Percentiles rank a stretch among this genome's conserved stretches.
Evolutionary conservation across 2,113 vertebrate genomes (phyloP).

Genomic region (Charina bottae): DNA sequence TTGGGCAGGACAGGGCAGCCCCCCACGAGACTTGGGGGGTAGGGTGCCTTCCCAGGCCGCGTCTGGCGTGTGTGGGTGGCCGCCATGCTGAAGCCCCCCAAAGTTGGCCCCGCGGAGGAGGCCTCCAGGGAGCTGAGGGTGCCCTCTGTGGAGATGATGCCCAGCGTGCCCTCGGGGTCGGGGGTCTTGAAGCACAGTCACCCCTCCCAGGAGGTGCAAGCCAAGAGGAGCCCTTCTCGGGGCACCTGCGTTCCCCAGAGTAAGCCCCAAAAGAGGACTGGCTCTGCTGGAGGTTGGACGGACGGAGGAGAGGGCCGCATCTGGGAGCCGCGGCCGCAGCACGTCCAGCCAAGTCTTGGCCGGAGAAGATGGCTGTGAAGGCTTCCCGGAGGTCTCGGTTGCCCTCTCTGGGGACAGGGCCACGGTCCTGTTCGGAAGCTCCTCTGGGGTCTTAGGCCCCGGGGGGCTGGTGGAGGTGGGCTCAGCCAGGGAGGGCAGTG

Average conservation of each 20-base stretch:
- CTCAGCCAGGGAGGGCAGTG: neutral
- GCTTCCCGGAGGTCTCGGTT: neutral
- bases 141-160: too few relatives aligned
- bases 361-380: neutral
- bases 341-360: neutral
- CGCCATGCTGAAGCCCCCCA: neutral
- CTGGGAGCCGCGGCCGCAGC: neutral
- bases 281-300: neutral
- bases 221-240: neutral
- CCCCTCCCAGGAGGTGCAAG: neutral
- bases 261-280: neutral
- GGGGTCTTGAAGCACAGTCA: neutral
- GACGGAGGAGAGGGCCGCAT: neutral
- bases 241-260: neutral
- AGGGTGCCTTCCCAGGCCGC: neutral
- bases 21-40: neutral
- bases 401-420: neutral
- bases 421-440: neutral
- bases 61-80: neutral
- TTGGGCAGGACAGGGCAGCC: neutral
- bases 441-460: neutral
- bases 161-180: neutral
- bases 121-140: neutral
- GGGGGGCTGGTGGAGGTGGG: too few relatives aligned
- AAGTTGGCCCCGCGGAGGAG: neutral